Evolutionary conservation across 92 coral and sea anemone genomes (phyloP), one percentile per base, ranked within the genome.

Genomic region (Ricordea florida): DNA sequence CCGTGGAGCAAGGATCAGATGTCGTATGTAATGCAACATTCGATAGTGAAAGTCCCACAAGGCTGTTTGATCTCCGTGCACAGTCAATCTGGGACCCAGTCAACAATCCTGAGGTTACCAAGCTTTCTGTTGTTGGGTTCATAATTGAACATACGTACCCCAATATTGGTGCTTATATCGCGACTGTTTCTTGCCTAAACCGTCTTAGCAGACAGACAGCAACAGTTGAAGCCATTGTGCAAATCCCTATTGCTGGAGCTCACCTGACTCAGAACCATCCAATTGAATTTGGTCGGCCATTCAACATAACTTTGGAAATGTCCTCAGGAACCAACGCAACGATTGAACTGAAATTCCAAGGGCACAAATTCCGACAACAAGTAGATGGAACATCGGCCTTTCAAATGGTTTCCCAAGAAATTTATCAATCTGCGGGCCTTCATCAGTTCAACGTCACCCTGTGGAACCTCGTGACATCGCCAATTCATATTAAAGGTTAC

Each of bases 291-390:
- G 89, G 85, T 23, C 36, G 40, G 17, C 59, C 80, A 1, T 49
- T 69, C 10, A 65, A 58, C 44, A 35, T 84, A 10, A 50, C 25
- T 29, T 69, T 84, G 44, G 49, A 26, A 56, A 47, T 80, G 20
- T 10, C 34, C 0, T 44, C 65, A 2, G 89, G 89, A 28, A 78
- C 89, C 10, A 84, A 84, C 57, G 68, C 72, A 1, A 35, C 89
- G 23, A 58, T 78, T 51, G 50, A 34, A 27, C 40, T 78, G 8
- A 38, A 23, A 1, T 76, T 67, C 20, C 62, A 52, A 23, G 89
- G 61, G 5, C 36, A 66, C 30, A 29, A 8, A 10, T 60, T 75
- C 57, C 37, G 13, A 6, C 73, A 51, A 15, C 28, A 24, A n/a
- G 21, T 67, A 21, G 14, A 10, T 32, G 80, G 89, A 3, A 30